Conservation (phyloP, 2,888 invertebrate species). For the Drosophila emarginata region DNA sequence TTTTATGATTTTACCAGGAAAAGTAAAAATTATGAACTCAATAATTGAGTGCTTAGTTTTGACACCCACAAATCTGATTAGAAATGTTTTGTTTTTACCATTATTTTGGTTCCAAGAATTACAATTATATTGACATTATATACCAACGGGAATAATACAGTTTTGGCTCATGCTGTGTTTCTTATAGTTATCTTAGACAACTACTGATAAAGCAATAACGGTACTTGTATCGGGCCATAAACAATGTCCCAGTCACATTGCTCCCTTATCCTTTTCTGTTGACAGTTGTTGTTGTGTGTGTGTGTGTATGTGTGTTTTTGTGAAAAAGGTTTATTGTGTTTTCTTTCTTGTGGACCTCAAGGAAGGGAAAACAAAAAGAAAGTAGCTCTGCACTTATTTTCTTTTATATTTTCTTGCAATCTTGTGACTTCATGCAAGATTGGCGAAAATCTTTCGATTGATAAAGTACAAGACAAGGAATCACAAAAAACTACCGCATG, state of each 20-base stretch:
- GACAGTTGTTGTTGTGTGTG: conserved; percentile 28
- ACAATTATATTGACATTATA: not conserved
- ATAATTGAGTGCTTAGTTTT: not conserved
- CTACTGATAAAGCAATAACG: conserved; percentile 38
- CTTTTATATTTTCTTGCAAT: conserved; percentile 9
- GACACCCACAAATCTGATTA: not conserved
- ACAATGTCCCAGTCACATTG: conserved; percentile 12
- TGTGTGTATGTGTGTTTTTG: conserved; percentile 38
- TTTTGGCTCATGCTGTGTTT: conserved; percentile 4
- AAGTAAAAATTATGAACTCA: not conserved
- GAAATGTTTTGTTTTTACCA: not conserved
- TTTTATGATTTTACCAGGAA: not conserved
- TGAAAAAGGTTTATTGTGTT: conserved; percentile 11
- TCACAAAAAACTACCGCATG: conserved; percentile 10
- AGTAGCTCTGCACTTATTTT: conserved; percentile 19
- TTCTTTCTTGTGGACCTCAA: not conserved
- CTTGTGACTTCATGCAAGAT: conserved; percentile 30
- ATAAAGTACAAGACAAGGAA: conserved; percentile 23
- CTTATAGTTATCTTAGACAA: not conserved
- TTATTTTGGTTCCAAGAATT: not conserved
- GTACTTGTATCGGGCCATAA: conserved; percentile 21
- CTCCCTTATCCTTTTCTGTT: conserved; percentile 37
- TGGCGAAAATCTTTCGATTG: conserved; percentile 35
- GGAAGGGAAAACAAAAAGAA: conserved; percentile 28
- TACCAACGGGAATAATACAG: not conserved